These are phyloP conservation scores for Ochropacha duplaris DNA, from an alignment of 2,888 invertebrate genomes.

Conservation along the genomic window DNA sequence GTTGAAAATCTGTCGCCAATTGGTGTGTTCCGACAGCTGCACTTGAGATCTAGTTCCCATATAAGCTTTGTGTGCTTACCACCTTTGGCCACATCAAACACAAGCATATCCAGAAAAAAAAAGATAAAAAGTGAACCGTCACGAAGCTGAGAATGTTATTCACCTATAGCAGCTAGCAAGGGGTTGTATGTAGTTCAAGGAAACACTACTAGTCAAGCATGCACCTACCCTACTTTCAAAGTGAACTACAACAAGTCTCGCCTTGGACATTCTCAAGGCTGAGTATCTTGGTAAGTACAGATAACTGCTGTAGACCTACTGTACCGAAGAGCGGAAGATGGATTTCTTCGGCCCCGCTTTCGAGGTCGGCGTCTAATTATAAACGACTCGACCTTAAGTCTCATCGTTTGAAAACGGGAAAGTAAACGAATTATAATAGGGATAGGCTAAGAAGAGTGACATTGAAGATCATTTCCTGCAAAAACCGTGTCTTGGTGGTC, in stretches of 20 bases:
- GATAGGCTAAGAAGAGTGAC: not conserved
- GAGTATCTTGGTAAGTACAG: not conserved
- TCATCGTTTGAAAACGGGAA: not conserved
- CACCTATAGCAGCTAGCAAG: not conserved
- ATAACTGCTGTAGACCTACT: not conserved
- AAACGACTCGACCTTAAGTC: not conserved
- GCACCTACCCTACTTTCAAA: not conserved
- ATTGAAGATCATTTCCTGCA: not conserved
- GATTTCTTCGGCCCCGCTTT: not conserved
- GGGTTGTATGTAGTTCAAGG: not conserved
- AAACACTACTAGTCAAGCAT: not conserved
- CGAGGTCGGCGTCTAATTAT: conserved; percentile 1
- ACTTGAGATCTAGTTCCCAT: too few relatives aligned
- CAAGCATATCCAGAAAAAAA: too few relatives aligned
- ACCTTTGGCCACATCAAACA: too few relatives aligned
- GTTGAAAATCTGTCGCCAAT: too few relatives aligned
- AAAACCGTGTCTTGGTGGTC: not conserved
- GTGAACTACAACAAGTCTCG: not conserved
- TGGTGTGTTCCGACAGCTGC: too few relatives aligned
- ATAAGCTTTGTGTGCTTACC: too few relatives aligned
- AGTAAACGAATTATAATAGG: not conserved
- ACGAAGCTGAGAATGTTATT: not conserved
- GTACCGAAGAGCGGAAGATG: not conserved
- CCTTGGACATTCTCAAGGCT: not conserved
- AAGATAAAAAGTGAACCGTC: too few relatives aligned